Percentiles rank a stretch among this genome's conserved stretches.
phyloP scores from a whole-genome alignment of 1,140 invertebrate species.

The Achroia grisella region DNA sequence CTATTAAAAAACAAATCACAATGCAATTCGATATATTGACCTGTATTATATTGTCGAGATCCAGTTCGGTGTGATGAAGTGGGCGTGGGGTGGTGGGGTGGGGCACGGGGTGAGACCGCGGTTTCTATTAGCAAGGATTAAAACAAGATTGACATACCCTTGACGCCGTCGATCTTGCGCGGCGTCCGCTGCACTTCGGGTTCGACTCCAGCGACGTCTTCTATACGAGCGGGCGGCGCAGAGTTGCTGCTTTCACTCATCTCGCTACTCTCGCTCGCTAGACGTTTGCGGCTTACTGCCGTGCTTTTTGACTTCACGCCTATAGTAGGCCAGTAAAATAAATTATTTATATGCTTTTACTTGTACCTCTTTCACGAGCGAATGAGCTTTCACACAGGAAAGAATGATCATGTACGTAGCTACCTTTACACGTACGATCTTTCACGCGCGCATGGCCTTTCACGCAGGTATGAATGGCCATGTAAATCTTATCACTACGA shows the following conservation, averaged over 20 bases:
- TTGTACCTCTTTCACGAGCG: no score
- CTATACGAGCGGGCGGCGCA: constrained; percentile 43
- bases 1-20: no score
- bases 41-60: constrained; percentile 69
- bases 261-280: constrained; percentile 64
- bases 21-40: no score
- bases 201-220: constrained; percentile 69
- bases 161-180: constrained; percentile 59
- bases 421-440: no score
- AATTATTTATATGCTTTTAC: background rate
- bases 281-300: constrained; percentile 40
- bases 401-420: no score
- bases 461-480: no score
- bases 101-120: constrained; percentile 40
- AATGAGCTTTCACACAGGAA: no score
- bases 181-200: constrained; percentile 70
- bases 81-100: constrained; percentile 52
- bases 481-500: no score
- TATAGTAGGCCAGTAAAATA: background rate
- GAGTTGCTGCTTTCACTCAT: constrained; percentile 60
- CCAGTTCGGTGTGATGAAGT: constrained; percentile 55
- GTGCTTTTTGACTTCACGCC: constrained; percentile 39
- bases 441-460: no score
- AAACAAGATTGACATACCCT: no score
- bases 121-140: no score